Conservation (phyloP, 2,797 vertebrate species). For the Tauraco hartlaubi region DNA sequence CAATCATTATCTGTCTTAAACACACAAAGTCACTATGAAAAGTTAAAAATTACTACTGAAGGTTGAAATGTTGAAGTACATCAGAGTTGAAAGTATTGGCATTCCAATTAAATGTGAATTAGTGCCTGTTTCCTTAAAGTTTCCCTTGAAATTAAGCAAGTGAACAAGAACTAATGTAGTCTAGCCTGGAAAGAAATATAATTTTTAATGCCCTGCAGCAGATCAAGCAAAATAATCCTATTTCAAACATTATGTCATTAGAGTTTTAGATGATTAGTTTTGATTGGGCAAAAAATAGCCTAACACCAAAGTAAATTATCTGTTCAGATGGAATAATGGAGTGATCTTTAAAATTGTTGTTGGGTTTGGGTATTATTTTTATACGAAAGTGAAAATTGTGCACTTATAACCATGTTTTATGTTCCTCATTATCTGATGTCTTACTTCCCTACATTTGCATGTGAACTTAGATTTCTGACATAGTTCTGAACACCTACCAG, state of each 20-base stretch:
- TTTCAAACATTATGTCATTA: slow-evolving; percentile 27
- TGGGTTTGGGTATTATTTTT: neutral
- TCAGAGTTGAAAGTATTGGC: neutral
- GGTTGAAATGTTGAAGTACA: neutral
- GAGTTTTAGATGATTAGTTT: slow-evolving; percentile 42
- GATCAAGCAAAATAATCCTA: slow-evolving; percentile 30
- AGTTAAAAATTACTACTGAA: neutral
- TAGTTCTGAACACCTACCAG: neutral
- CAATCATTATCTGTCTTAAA: neutral
- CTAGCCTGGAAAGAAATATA: slow-evolving; percentile 16
- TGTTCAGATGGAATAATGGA: slow-evolving; percentile 5
- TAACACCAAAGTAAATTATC: slow-evolving; percentile 39
- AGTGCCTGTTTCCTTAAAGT: neutral
- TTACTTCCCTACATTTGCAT: neutral
- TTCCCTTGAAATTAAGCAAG: slow-evolving; percentile 42
- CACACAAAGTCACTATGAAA: neutral
- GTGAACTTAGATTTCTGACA: neutral
- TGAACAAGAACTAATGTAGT: slow-evolving; percentile 41
- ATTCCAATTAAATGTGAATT: slow-evolving; percentile 43
- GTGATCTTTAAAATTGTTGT: neutral
- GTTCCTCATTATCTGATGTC: neutral
- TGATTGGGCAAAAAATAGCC: slow-evolving; percentile 42
- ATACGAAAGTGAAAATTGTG: neutral
- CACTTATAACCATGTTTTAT: neutral
- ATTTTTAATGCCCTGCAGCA: slow-evolving; percentile 23